A percentile compares a stretch with the other conserved stretches of the same genome.
Evolutionary conservation across 2,888 invertebrate genomes (phyloP).

Genomic region (Dione vanillae): DNA sequence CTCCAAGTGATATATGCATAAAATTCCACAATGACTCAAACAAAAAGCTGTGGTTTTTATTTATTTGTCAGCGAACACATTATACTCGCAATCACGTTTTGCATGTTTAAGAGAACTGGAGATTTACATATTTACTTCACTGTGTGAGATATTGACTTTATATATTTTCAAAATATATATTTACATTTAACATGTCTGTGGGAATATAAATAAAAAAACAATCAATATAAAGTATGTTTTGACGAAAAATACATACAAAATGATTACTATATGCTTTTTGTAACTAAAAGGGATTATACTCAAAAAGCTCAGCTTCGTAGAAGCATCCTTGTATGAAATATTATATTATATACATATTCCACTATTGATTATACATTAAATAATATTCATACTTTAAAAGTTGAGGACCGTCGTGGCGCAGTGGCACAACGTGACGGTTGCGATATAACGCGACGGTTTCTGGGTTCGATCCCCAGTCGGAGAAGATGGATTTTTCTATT

Average conservation of each 20-base stretch:
- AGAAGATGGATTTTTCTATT: too few species aligned
- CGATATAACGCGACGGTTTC: too few species aligned
- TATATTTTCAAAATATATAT: background rate
- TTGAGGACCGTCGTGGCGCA: too few species aligned
- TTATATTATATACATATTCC: too few species aligned
- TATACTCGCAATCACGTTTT: slow-evolving; percentile 31
- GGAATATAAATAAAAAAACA: too few species aligned
- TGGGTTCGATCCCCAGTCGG: too few species aligned
- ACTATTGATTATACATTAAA: too few species aligned
- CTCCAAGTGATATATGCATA: slow-evolving; percentile 17
- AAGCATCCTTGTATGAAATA: background rate
- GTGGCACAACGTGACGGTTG: too few species aligned
- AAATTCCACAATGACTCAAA: background rate
- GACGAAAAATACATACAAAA: background rate
- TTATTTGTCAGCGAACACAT: slow-evolving; percentile 24
- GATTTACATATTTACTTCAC: slow-evolving; percentile 28
- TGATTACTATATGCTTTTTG: background rate
- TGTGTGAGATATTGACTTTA: background rate
- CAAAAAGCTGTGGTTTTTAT: slow-evolving; percentile 21
- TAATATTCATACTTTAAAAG: too few species aligned
- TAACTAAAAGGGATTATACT: background rate
- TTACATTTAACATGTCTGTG: too few species aligned
- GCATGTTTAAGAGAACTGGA: slow-evolving; percentile 24
- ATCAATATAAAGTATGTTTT: too few species aligned
- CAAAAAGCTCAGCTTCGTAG: background rate